A percentile compares a stretch with the other conserved stretches of the same genome.
phyloP scores from a whole-genome alignment of 2,797 vertebrate species.

The Molothrus aeneus region DNA sequence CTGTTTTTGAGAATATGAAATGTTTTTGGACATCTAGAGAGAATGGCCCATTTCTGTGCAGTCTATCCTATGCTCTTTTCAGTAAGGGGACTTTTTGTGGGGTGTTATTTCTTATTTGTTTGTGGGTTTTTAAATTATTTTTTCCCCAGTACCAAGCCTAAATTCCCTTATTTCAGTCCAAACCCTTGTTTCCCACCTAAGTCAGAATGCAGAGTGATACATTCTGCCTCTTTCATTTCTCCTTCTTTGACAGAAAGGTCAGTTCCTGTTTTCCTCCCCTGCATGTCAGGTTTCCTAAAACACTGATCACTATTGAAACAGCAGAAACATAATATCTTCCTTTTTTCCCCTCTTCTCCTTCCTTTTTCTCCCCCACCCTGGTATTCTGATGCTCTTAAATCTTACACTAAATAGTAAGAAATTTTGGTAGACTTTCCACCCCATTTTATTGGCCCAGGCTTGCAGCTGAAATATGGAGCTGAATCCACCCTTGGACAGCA shows the following conservation, averaged over 20 bases:
- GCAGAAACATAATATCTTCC: background rate
- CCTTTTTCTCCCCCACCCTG: background rate
- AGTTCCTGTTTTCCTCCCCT: background rate
- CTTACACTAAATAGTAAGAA: background rate
- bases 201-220: background rate
- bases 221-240: background rate
- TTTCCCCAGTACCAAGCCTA: background rate
- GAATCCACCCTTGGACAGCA: background rate
- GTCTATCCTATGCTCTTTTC: background rate
- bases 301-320: background rate
- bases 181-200: background rate
- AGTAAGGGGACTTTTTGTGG: background rate
- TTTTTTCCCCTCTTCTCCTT: fast-evolving
- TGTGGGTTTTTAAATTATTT: background rate
- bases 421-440: background rate
- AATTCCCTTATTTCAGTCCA: background rate
- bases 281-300: background rate
- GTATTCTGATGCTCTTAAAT: background rate
- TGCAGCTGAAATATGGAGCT: background rate
- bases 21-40: background rate
- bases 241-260: background rate
- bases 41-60: background rate
- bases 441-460: background rate
- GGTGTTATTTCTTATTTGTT: fast-evolving
- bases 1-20: background rate